Evolutionary conservation across 1,140 invertebrate genomes (phyloP).

Genomic region (Caerostris extrusa): DNA sequence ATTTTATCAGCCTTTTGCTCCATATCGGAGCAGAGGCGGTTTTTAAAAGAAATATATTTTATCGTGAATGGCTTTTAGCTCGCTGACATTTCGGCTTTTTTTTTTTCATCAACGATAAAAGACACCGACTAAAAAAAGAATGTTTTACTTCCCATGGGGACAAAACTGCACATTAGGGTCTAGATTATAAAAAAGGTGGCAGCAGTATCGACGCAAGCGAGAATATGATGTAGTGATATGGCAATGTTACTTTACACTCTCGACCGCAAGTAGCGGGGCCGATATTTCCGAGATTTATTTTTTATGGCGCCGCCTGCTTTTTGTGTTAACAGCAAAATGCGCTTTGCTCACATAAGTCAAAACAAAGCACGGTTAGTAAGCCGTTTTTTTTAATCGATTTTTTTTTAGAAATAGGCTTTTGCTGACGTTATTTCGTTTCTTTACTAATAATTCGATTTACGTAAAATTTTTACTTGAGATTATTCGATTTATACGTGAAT

Average conservation of each 20-base stretch:
- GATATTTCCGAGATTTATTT: neutral
- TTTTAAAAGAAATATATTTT: constrained; percentile 42
- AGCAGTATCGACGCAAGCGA: constrained; percentile 22
- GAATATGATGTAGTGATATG: constrained; percentile 31
- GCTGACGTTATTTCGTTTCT: no score
- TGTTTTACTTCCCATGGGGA: constrained; percentile 38
- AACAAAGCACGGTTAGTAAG: neutral
- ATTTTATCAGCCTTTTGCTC: constrained; percentile 33
- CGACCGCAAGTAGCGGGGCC: neutral
- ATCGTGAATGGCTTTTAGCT: constrained; percentile 61
- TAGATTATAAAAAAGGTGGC: constrained; percentile 43
- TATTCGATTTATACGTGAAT: no score
- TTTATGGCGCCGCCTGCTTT: neutral
- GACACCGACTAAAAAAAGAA: constrained; percentile 44
- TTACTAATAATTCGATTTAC: no score
- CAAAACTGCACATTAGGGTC: constrained; percentile 54
- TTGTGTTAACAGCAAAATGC: constrained; percentile 42
- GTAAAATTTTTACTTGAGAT: no score
- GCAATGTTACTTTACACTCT: constrained; percentile 24
- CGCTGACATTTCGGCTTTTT: constrained; percentile 33
- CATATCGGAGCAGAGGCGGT: neutral
- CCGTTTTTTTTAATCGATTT: neutral
- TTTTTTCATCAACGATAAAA: constrained; percentile 29
- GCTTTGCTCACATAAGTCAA: neutral
- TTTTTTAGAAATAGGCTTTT: neutral